Evolutionary conservation across 1,140 invertebrate species (phyloP).

Genomic region (Drosophila saltans): DNA sequence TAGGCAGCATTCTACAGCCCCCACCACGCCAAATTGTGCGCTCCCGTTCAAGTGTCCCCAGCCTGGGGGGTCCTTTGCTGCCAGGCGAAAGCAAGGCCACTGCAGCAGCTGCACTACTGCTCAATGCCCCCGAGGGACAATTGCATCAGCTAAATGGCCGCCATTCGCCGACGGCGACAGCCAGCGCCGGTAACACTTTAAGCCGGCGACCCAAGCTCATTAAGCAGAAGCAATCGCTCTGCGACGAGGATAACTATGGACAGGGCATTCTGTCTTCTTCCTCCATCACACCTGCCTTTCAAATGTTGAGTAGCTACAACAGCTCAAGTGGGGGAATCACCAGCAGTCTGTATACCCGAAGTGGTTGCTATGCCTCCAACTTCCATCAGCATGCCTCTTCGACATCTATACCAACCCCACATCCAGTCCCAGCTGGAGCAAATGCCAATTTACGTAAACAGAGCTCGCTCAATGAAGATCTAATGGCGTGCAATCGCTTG

Average conservation of each 20-base stretch:
- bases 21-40: conserved; percentile 88
- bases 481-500: conserved; percentile 92
- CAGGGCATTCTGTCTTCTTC: conserved; percentile 2
- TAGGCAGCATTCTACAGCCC: conserved; percentile 90
- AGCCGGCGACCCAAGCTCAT: conserved; percentile 86
- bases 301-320: conserved; percentile 69
- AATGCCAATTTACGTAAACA: conserved; percentile 88
- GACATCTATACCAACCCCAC: conserved; percentile 8
- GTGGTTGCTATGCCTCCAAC: conserved; percentile 54
- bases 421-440: neutral
- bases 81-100: conserved; percentile 54
- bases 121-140: conserved; percentile 46
- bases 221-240: conserved; percentile 92
- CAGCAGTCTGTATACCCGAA: conserved; percentile 62
- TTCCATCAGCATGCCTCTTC: conserved; percentile 38
- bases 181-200: conserved; percentile 65
- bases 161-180: conserved; percentile 62
- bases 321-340: conserved; percentile 56
- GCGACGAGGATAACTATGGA: conserved; percentile 85
- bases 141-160: conserved; percentile 41
- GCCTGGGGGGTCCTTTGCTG: conserved; percentile 84
- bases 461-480: conserved; percentile 93
- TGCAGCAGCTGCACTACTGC: conserved; percentile 53
- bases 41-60: conserved; percentile 90
- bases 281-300: conserved; percentile 44